These are phyloP conservation scores for Nannobrachium achirus DNA, from an alignment of 2,113 vertebrate genomes.

Conservation along the genomic window DNA sequence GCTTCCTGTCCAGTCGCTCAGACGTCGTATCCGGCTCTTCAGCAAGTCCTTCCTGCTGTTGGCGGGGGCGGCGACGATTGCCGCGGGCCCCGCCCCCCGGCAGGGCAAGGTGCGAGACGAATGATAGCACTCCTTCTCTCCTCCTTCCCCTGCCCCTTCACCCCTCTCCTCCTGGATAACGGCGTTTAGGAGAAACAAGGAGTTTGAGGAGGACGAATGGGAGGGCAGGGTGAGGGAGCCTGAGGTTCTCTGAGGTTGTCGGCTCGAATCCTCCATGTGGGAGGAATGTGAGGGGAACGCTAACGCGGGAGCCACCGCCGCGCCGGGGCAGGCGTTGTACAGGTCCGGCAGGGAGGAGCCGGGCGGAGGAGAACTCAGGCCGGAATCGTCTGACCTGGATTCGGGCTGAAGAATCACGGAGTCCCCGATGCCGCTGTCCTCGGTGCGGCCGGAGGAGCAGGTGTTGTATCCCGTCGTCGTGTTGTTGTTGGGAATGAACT, in stretches of 20 bases:
- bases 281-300: slow-evolving; percentile 62
- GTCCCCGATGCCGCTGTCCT: slow-evolving; percentile 81
- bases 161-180: slow-evolving; percentile 75
- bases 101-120: slow-evolving; percentile 86
- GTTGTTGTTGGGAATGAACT: neutral
- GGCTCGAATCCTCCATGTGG: slow-evolving; percentile 63
- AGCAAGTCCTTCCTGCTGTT: slow-evolving; percentile 87
- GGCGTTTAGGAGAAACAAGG: slow-evolving; percentile 78
- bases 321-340: slow-evolving; percentile 70
- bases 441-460: slow-evolving; percentile 60
- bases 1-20: slow-evolving; percentile 96
- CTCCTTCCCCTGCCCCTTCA: slow-evolving; percentile 33
- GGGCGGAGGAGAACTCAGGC: slow-evolving; percentile 78
- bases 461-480: slow-evolving; percentile 50
- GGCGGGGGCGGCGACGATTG: slow-evolving; percentile 46
- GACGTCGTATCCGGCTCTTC: slow-evolving; percentile 87
- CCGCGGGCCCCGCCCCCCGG: slow-evolving; percentile 75
- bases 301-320: slow-evolving; percentile 48
- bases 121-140: slow-evolving; percentile 71
- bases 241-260: slow-evolving; percentile 48
- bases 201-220: slow-evolving; percentile 64
- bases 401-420: slow-evolving; percentile 59
- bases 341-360: slow-evolving; percentile 78
- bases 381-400: slow-evolving; percentile 73
- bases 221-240: slow-evolving; percentile 78